Conservation (phyloP, 2,113 vertebrate species). For the Origma solitaria region DNA sequence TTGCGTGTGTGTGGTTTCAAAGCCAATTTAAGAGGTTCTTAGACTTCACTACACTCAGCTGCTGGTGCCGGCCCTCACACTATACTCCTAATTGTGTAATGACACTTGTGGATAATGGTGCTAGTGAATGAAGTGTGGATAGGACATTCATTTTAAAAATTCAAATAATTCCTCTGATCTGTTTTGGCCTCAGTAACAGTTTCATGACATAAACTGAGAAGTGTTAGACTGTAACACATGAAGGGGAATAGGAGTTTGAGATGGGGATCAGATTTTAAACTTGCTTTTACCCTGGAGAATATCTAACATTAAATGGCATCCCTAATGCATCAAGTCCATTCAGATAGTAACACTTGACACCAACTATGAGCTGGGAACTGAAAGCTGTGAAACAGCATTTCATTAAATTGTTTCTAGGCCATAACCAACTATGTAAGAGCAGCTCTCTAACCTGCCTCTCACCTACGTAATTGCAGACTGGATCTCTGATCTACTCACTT, state of each 20-base stretch:
- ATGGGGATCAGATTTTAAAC: not conserved
- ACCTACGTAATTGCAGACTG: not conserved
- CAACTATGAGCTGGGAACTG: not conserved
- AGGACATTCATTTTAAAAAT: not conserved
- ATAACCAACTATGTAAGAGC: not conserved
- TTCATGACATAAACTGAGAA: not conserved
- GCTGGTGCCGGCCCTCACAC: not conserved
- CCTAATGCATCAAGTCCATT: not conserved
- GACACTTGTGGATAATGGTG: not conserved
- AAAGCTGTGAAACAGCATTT: constrained; percentile 39
- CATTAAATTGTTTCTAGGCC: not conserved
- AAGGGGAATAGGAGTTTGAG: not conserved
- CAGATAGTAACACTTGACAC: not conserved
- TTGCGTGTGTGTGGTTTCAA: not conserved
- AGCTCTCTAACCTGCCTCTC: not conserved
- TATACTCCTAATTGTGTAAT: not conserved
- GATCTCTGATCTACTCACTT: not conserved
- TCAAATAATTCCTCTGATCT: not conserved
- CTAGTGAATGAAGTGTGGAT: not conserved
- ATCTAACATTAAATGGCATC: not conserved
- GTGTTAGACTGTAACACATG: not conserved
- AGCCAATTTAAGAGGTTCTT: not conserved
- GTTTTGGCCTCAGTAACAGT: not conserved
- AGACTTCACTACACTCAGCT: not conserved
- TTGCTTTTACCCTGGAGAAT: not conserved